Evolutionary conservation across 2,888 invertebrate species (phyloP), one percentile per base, ranked within the genome.

Genomic region (Malacosoma neustria): DNA sequence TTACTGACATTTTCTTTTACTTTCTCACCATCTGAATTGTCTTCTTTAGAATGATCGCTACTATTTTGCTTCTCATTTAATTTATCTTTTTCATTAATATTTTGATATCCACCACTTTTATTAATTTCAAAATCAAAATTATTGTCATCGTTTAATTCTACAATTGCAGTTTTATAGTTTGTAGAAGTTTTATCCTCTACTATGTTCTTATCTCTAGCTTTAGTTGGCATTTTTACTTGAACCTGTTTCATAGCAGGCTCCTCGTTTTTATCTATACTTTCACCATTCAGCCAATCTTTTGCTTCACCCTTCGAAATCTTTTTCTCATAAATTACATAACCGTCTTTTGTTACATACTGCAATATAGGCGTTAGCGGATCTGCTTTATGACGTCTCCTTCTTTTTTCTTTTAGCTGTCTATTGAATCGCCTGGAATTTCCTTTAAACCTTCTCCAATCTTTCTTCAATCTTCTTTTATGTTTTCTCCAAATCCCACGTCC

Each of bases 281-380:
- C 14, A 3, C 48, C 48, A 31, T 47, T 56, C 11, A 73, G 39
- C 82, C 82, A 84, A 42, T 72, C 63, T 9, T 66, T 73, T 0
- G 82, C 82, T 57, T 84, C 81, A 3, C 47, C 59, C 44, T 72
- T 75, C 1, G 72, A 58, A 36, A 84, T 80, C 30, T 68, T 57
- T 47, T 79, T 82, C 46, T 84, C 81, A 46, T 62, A 84, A 43
- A 84, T 75, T 0, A 84, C 82, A 39, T 80, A 82, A 0, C 82
- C 82, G 37, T 82, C 80, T 36, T 79, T 79, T 1, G 79, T 82
- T 0, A 84, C 79, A 34, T 84, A 84, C 39, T 84, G 82, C 1
- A 84, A 48, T 6, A 82, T 56, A 0, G 82, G 82, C 9, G 79
- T 81, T 0, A 82, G 45, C 1, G 75, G 33, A 4, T 64, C 61